Evolutionary conservation across 2,888 invertebrate genomes (phyloP).

Genomic region (Baccha elongata): DNA sequence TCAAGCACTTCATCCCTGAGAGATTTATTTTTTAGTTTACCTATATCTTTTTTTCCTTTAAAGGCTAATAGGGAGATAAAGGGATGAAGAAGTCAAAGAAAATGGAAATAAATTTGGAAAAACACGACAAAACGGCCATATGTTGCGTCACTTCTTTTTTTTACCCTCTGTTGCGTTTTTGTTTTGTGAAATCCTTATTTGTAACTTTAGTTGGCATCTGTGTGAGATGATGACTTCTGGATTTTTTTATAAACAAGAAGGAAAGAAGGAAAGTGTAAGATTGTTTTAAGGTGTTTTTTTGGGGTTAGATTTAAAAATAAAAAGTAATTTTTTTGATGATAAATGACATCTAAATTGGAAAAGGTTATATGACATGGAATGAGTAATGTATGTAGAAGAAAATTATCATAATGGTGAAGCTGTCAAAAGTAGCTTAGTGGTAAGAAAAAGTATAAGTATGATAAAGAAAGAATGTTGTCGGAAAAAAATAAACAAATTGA

Average conservation of each 20-base stretch:
- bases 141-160: constrained; percentile 41
- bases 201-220: constrained; percentile 62
- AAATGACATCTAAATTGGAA: constrained; percentile 46
- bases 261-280: constrained; percentile 1
- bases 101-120: constrained; percentile 21
- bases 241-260: constrained; percentile 3
- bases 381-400: not conserved
- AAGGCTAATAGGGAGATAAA: constrained; percentile 52
- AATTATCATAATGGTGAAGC: constrained; percentile 4
- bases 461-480: too few relatives aligned
- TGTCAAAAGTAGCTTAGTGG: too few relatives aligned
- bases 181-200: constrained; percentile 48
- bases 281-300: not conserved
- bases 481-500: too few relatives aligned
- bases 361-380: not conserved
- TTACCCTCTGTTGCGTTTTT: constrained; percentile 57
- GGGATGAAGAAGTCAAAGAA: constrained; percentile 35
- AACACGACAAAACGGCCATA: constrained; percentile 54
- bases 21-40: constrained; percentile 37
- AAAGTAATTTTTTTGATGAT: constrained; percentile 48
- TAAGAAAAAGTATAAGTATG: too few relatives aligned
- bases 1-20: constrained; percentile 66
- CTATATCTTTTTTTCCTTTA: constrained; percentile 16
- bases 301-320: constrained; percentile 26
- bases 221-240: constrained; percentile 58